Base-by-base conservation (phyloP, 2,797 vertebrate species). In the Lepilemur ruficaudatus region DNA sequence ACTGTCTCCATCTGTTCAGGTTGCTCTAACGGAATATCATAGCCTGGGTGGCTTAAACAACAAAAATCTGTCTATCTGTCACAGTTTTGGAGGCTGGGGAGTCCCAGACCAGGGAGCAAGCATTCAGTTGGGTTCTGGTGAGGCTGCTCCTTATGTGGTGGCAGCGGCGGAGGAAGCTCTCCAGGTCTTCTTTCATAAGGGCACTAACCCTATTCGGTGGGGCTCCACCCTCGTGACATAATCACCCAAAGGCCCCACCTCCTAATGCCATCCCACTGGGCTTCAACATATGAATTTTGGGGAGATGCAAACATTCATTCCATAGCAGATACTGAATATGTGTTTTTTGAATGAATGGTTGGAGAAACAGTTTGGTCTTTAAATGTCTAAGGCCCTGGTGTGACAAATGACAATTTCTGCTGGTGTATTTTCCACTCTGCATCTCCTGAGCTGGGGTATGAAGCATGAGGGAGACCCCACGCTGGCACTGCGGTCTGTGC, bases 361-460 rank as follows among this genome's bases (percentile, higher is more conserved):
- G 59, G 25, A 67, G 67, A 73, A 65, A 67, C 14, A 35, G 7
- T 23, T 38, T 69, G 17, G n/a, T 18, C 75, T 48, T 55, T 32
- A 55, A 12, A 38, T 79, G 35, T 79, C 50, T 55, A 38, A 79
- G n/a, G 22, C 76, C 76, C 2, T 28, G n/a, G 14, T 2, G 2
- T 65, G 46, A 76, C 59, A 43, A 7, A 38, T 25, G 61, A 18
- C 30, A 52, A 10, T 50, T 73, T 32, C n/a, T 43, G 20, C 14
- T 67, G n/a, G 20, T 10, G 12, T 23, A 23, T 55, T 35, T 57
- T 76, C 32, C 57, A 67, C 13, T 35, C 7, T 20, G 57, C 11
- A 2, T 38, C 46, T 22, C 20, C 14, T 14, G 41, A 50, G 38
- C 46, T 1, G 0, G 2, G 18, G 55, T 8, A 1, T 1, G 32